Base-by-base conservation (phyloP, 2,888 invertebrate species). In the Lasius fuliginosus region DNA sequence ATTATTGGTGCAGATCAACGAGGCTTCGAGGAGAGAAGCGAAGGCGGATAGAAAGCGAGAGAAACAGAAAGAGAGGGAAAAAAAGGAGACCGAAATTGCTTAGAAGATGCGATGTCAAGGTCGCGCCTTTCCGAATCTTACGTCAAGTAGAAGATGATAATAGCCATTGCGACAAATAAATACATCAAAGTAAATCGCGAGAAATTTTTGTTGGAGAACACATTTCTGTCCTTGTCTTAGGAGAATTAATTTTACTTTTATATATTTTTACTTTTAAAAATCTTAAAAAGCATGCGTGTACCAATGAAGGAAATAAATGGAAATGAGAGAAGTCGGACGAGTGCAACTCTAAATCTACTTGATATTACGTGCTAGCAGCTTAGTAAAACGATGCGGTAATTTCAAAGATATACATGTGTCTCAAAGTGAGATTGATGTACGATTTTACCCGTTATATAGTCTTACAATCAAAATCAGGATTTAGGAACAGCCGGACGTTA, bases 401-500 rank as follows among this genome's bases (percentile, higher is more conserved):
- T 62, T 62, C 12, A 0, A 60, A 60, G n/a, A 60, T 60, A n/a
- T 42, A 60, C 27, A 49, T 68, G 18, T 49, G 5, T 46, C n/a
- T 75, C 15, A 46, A 75, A 53, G 33, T 23, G 60, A n/a, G 6
- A 65, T 64, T 62, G 23, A 27, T 53, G 53, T 53, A 46, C 36
- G 23, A 8, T 46, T 64, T 8, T 64, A 8, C 15, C 6, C 42
- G 53, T 74, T 36, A 49, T 58, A 40, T 53, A 42, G 56, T 65
- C 27, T 81, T 77, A 83, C 68, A 84, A 88, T 85, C 81, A 85
- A 87, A 89, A 90, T 91, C 86, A 87, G 85, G 79, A 86, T 86
- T 90, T 86, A 89, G 83, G 88, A 84, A 87, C 88, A 91, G 76
- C 88, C 88, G 86, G 86, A 91, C 83, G 83, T 85, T 46, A 74